Base-by-base conservation (phyloP, 2,888 invertebrate genomes). In the Campopleginae sp. region DNA sequence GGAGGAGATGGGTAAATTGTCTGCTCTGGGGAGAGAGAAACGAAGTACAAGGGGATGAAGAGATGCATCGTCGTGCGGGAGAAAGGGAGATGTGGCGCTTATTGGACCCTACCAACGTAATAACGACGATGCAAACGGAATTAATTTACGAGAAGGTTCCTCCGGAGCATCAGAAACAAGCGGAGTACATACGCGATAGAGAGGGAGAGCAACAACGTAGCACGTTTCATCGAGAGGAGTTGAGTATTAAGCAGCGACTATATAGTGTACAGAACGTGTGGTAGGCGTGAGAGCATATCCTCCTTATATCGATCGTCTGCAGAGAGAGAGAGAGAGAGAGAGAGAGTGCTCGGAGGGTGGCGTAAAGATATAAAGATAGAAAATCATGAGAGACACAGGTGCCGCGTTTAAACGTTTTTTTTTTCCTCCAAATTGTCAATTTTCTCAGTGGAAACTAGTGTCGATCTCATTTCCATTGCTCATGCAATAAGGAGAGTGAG, bases 341-440 rank as follows among this genome's bases (percentile, higher is more conserved):
- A n/a, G n/a, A 38, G 38, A 38, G 61, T 71, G 75, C 75, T 84
- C 77, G 27, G 58, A 77, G 80, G 66, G 66, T 31, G 38, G 72
- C 42, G 63, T 44, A 27, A 48, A 54, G 31, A 61, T 17, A 78
- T 72, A 86, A 33, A 51, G 65, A 85, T 65, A 75, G 46, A 80
- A 44, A 51, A 68, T 14, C 61, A 44, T 44, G 27, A 63, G 78
- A 78, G 86, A 80, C 88, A 86, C 88, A 88, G 88, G 88, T 89
- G 89, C 88, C 88, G 87, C 85, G 72, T 61, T 46, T 51, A 46
- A 77, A 88, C 87, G 76, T 87, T 88, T 88, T 82, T 88, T 83
- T 83, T 74, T 77, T 77, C 75, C 86, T 86, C 74, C 63, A 87
- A 87, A 89, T 88, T 88, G 88, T 88, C 89, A 89, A 88, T 89